These are phyloP conservation scores for Cynaeus angustus DNA, from an alignment of 2,888 invertebrate species.

Conservation along the genomic window DNA sequence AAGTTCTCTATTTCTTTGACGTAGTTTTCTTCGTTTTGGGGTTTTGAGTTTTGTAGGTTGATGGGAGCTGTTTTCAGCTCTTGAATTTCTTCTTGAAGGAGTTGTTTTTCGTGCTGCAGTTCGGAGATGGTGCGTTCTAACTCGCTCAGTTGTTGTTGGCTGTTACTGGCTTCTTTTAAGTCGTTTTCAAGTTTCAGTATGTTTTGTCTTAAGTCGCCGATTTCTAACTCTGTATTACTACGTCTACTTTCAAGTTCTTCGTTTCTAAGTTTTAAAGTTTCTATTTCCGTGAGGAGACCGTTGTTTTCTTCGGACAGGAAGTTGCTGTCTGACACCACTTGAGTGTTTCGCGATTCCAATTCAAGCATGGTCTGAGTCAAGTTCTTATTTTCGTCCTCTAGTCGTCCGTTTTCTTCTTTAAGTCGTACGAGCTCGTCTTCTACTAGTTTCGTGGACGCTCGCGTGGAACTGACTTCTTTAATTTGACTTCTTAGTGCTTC, in stretches of 20 bases:
- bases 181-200: conserved; percentile 59
- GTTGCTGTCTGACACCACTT: conserved; percentile 64
- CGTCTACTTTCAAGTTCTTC: conserved; percentile 55
- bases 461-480: conserved; percentile 7
- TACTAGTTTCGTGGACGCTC: conserved; percentile 30
- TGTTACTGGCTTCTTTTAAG: conserved; percentile 58
- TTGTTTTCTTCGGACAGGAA: conserved; percentile 65
- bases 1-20: conserved; percentile 59
- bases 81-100: conserved; percentile 68
- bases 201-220: conserved; percentile 58
- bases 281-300: conserved; percentile 59
- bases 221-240: conserved; percentile 50
- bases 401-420: conserved; percentile 32
- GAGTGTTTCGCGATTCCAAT: conserved; percentile 61
- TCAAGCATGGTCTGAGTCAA: conserved; percentile 53
- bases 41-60: conserved; percentile 55
- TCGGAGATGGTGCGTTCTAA: conserved; percentile 66
- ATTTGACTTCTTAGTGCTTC: conserved; percentile 21
- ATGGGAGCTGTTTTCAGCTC: conserved; percentile 68
- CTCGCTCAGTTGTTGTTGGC: conserved; percentile 63
- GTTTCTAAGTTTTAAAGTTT: conserved; percentile 62
- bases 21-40: conserved; percentile 45
- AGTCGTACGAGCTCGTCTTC: conserved; percentile 48
- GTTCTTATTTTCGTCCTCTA: conserved; percentile 28
- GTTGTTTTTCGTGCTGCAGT: conserved; percentile 66